Conservation (phyloP, 2,113 vertebrate genomes). For the Pseudopodoces humilis region DNA sequence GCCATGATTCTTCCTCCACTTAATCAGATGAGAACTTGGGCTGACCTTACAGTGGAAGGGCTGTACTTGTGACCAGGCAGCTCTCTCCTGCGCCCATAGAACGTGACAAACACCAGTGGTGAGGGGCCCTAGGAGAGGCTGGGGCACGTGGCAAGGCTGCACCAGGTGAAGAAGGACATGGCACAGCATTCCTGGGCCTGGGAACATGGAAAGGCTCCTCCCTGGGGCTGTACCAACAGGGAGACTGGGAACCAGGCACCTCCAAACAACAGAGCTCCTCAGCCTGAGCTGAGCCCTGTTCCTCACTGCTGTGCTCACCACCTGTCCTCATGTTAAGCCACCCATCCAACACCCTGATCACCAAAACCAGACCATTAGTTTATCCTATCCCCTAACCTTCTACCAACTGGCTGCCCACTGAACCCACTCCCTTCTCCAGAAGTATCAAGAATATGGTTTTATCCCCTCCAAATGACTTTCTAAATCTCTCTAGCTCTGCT, state of each 20-base stretch:
- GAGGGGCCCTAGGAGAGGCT: neutral
- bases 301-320: neutral
- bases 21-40: neutral
- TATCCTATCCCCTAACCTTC: neutral
- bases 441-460: neutral
- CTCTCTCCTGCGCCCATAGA: neutral
- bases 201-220: neutral
- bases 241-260: neutral
- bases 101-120: accelerated
- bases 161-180: accelerated
- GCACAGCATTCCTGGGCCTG: neutral
- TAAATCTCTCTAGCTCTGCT: neutral
- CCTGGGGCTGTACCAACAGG: too few relatives aligned
- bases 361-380: neutral
- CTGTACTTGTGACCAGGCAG: accelerated
- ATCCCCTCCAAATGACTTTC: neutral
- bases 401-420: too few relatives aligned
- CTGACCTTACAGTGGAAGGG: neutral
- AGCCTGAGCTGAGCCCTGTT: accelerated
- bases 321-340: neutral
- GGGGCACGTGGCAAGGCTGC: accelerated
- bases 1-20: neutral
- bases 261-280: accelerated
- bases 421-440: neutral
- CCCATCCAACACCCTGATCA: neutral